These are phyloP conservation scores for Scopus umbretta DNA, from an alignment of 2,113 vertebrate genomes.

Conservation along the genomic window DNA sequence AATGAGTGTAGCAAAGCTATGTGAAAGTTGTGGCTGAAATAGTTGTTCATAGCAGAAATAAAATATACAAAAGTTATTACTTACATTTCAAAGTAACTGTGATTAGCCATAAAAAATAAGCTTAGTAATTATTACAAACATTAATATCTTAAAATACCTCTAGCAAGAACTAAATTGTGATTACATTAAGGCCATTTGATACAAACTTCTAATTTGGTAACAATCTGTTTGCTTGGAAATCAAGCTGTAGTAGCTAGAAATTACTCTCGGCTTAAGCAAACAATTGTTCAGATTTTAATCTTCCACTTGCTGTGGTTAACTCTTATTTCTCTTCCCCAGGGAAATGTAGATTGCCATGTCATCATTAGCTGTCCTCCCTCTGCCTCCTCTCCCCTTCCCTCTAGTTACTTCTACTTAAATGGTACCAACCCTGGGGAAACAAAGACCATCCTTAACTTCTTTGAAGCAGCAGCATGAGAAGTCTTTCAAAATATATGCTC, in stretches of 20 bases:
- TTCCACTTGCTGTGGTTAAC: conserved; percentile 20
- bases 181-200: conserved; percentile 6
- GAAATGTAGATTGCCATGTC: not conserved
- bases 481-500: not conserved
- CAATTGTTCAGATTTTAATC: not conserved
- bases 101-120: conserved; percentile 50
- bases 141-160: conserved; percentile 26
- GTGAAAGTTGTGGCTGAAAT: conserved; percentile 27
- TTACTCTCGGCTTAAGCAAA: conserved; percentile 11
- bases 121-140: conserved; percentile 26
- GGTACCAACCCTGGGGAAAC: not conserved
- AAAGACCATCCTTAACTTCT: not conserved
- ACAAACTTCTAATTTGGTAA: conserved; percentile 44
- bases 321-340: not conserved
- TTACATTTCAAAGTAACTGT: conserved; percentile 21
- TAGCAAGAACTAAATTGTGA: conserved; percentile 19
- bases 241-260: conserved; percentile 18
- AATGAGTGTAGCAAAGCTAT: conserved; percentile 4
- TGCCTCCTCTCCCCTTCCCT: not conserved
- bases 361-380: not conserved
- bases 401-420: not conserved
- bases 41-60: not conserved
- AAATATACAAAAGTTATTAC: not conserved
- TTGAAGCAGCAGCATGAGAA: not conserved
- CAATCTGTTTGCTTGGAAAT: conserved; percentile 42